Evolutionary conservation across 2,888 invertebrate genomes (phyloP).

Genomic region (Archips xylosteana): DNA sequence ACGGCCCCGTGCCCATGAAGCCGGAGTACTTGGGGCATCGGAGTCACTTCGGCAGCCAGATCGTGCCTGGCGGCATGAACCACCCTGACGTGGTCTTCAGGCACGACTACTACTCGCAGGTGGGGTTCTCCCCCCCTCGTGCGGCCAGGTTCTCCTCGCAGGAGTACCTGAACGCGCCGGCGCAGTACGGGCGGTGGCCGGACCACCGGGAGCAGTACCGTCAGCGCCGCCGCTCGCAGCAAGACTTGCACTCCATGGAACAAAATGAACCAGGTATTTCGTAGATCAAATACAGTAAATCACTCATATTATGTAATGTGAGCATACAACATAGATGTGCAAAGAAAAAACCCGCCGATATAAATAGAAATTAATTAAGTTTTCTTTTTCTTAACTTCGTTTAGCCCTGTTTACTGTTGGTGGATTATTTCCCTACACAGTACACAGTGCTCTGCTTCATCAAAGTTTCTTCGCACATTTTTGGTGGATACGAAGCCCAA

Average conservation of each 20-base stretch:
- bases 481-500: too few species aligned
- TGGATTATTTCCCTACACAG: too few species aligned
- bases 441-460: too few species aligned
- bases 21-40: conserved; percentile 76
- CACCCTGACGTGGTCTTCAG: conserved; percentile 80
- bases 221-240: conserved; percentile 79
- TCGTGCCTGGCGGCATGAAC: conserved; percentile 70
- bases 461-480: too few species aligned
- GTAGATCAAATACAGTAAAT: not conserved
- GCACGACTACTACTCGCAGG: conserved; percentile 75
- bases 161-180: conserved; percentile 79
- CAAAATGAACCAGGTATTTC: conserved; percentile 78
- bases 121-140: conserved; percentile 74
- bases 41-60: conserved; percentile 74
- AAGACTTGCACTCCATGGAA: conserved; percentile 78
- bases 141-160: conserved; percentile 80
- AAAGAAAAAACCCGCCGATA: too few species aligned
- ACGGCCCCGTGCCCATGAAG: conserved; percentile 67
- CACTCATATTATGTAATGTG: too few species aligned
- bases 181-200: conserved; percentile 76
- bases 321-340: too few species aligned
- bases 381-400: too few species aligned
- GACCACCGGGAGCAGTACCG: conserved; percentile 77
- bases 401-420: too few species aligned
- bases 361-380: too few species aligned